Conservation (phyloP, 1,140 invertebrate genomes). For the Proales similis region DNA sequence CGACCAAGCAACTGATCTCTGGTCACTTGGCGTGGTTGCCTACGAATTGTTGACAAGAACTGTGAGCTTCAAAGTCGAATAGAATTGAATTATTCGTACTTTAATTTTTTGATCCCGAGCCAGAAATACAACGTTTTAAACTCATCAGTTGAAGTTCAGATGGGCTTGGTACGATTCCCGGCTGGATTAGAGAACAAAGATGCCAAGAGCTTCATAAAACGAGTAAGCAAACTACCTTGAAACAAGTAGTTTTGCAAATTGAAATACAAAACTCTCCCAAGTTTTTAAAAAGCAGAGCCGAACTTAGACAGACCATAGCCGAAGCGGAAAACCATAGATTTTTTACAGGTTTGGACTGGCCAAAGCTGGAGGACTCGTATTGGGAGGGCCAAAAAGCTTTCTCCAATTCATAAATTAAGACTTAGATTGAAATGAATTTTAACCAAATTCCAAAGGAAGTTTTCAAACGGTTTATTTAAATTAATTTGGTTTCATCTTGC, state of each 20-base stretch:
- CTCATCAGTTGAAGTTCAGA: background rate
- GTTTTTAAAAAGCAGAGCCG: constrained; percentile 10
- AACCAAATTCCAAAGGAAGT: too few relatives aligned
- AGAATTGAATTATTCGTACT: background rate
- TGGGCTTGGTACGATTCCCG: background rate
- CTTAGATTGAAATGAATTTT: too few relatives aligned
- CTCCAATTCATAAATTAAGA: background rate
- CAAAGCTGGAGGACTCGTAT: constrained; percentile 16
- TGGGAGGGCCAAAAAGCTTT: constrained; percentile 1
- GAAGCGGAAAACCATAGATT: constrained; percentile 10
- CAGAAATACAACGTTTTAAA: constrained; percentile 6
- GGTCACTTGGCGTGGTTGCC: constrained; percentile 27
- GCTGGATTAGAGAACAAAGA: constrained; percentile 2
- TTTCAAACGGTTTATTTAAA: too few relatives aligned
- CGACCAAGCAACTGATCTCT: constrained; percentile 10
- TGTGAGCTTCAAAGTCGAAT: background rate
- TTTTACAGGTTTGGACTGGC: constrained; percentile 16
- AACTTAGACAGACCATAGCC: constrained; percentile 12
- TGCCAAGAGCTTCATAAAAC: background rate
- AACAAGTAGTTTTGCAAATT: constrained; percentile 6
- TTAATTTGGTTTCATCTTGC: too few relatives aligned
- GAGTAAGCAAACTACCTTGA: background rate
- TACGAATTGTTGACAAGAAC: constrained; percentile 24
- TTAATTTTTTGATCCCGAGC: too few relatives aligned
- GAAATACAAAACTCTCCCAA: background rate